These are phyloP conservation scores for Oncopodura yosiiana DNA, from an alignment of 1,140 invertebrate species.

Conservation along the genomic window DNA sequence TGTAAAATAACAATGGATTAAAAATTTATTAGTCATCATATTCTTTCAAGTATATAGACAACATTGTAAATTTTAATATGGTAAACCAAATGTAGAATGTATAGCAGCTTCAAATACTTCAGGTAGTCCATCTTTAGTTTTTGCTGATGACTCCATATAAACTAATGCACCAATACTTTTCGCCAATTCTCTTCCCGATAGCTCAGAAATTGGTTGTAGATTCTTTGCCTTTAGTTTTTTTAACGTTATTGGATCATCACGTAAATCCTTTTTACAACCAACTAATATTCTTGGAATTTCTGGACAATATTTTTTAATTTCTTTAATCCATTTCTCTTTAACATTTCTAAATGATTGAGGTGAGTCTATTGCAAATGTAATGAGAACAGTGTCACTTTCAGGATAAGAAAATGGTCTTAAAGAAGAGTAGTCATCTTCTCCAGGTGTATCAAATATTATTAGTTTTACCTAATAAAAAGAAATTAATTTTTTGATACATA, in stretches of 20 bases:
- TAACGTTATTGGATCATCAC: constrained; percentile 5
- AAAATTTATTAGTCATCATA: background rate
- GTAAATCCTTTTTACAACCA: constrained; percentile 37
- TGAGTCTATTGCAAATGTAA: constrained; percentile 32
- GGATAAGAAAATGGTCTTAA: constrained; percentile 45
- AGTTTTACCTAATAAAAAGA: background rate
- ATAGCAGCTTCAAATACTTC: constrained; percentile 41
- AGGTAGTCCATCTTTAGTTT: constrained; percentile 6
- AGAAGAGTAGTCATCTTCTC: constrained; percentile 39
- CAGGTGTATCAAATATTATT: constrained; percentile 16
- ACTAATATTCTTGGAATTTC: constrained; percentile 78
- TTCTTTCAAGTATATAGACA: background rate
- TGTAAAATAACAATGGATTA: background rate
- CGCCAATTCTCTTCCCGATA: constrained; percentile 15
- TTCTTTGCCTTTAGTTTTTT: background rate
- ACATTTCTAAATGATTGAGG: constrained; percentile 1
- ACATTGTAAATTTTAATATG: background rate
- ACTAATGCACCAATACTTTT: constrained; percentile 8
- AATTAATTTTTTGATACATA: background rate
- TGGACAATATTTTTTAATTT: constrained; percentile 48
- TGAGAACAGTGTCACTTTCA: constrained; percentile 47
- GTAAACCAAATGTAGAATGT: background rate
- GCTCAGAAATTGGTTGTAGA: constrained; percentile 5
- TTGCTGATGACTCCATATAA: constrained; percentile 25
- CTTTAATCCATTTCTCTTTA: constrained; percentile 13